These are phyloP conservation scores for Phoeniculus purpureus DNA, from an alignment of 2,797 vertebrate species.

Conservation along the genomic window DNA sequence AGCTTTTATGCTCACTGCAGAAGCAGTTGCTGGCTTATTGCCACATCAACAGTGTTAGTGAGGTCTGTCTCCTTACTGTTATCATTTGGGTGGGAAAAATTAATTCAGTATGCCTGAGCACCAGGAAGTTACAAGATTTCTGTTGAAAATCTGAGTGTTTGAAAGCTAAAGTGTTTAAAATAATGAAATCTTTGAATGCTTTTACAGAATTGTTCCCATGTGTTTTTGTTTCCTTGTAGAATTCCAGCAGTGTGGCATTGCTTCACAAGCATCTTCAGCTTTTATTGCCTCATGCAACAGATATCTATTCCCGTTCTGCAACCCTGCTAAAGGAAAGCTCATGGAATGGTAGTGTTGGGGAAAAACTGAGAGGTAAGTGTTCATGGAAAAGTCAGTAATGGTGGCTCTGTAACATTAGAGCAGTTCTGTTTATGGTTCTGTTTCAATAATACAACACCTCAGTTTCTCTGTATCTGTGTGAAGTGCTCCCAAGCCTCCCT, in stretches of 20 bases:
- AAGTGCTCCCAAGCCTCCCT: not conserved
- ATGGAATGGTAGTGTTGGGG: constrained; percentile 92
- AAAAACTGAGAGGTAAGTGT: constrained; percentile 90
- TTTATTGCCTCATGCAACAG: constrained; percentile 93
- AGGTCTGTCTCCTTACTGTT: constrained; percentile 78
- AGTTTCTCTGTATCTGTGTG: not conserved
- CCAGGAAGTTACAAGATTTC: not conserved
- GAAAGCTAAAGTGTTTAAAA: not conserved
- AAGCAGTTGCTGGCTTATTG: constrained; percentile 96
- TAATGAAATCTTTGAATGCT: not conserved
- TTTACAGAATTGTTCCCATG: not conserved
- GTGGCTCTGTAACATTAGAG: not conserved
- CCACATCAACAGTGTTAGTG: constrained; percentile 91
- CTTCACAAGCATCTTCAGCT: constrained; percentile 98
- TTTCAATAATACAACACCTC: not conserved
- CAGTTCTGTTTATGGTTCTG: not conserved
- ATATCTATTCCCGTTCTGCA: constrained; percentile 94
- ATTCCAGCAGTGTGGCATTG: constrained; percentile 94
- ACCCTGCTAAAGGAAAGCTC: constrained; percentile 92
- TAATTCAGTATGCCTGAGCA: not conserved
- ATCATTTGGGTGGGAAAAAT: not conserved
- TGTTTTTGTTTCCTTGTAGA: constrained; percentile 75
- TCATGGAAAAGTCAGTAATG: not conserved
- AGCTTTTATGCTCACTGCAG: constrained; percentile 94
- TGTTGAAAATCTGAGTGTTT: constrained; percentile 1